These are phyloP conservation scores for Stomorhina lunata DNA, from an alignment of 2,888 invertebrate genomes.

Conservation along the genomic window DNA sequence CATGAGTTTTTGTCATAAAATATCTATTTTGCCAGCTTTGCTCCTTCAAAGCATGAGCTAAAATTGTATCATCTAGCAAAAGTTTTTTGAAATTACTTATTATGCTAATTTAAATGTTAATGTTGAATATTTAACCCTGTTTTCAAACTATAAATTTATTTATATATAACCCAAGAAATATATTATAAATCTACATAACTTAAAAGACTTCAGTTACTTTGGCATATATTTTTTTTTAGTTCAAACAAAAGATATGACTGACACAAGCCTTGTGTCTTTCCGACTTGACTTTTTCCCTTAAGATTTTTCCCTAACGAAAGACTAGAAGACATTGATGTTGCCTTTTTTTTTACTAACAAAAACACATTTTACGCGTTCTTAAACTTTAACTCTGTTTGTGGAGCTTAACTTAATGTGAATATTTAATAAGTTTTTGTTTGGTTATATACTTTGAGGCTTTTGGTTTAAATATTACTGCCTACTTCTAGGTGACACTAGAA, in stretches of 20 bases:
- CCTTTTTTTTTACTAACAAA: not conserved
- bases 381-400: constrained; percentile 45
- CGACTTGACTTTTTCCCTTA: constrained; percentile 7
- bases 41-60: not conserved
- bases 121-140: constrained; percentile 56
- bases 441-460: not conserved
- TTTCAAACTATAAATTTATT: constrained; percentile 42
- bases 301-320: too few species aligned
- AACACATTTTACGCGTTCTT: constrained; percentile 48
- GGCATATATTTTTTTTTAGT: constrained; percentile 18
- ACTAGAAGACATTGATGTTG: not conserved
- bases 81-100: constrained; percentile 42
- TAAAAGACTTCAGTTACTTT: constrained; percentile 34
- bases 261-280: not conserved
- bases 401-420: constrained; percentile 56
- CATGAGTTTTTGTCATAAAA: too few species aligned
- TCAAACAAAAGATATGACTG: too few species aligned
- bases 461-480: constrained; percentile 33
- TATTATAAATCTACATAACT: not conserved
- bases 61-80: constrained; percentile 26
- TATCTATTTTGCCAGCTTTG: not conserved
- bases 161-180: constrained; percentile 3
- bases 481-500: constrained; percentile 22
- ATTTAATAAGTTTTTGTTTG: constrained; percentile 55
- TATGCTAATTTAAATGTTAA: constrained; percentile 59